Evolutionary conservation across 2,797 vertebrate species (phyloP).

Genomic region (Mus spretus): DNA sequence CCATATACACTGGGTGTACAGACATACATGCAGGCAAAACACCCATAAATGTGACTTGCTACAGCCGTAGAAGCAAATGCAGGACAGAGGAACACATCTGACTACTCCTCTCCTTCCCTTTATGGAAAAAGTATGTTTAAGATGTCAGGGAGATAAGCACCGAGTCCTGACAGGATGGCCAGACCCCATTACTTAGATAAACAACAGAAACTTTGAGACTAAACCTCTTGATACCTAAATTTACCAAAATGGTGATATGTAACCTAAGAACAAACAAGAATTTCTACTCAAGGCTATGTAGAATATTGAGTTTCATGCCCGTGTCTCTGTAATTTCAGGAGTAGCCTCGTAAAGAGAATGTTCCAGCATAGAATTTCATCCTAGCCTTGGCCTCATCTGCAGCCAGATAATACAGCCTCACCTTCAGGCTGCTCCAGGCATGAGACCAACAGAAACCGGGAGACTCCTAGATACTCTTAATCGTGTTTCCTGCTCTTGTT

Average conservation of each 20-base stretch:
- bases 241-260: slow-evolving; percentile 46
- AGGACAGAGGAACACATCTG: background rate
- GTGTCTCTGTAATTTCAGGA: slow-evolving; percentile 74
- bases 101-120: background rate
- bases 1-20: background rate
- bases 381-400: background rate
- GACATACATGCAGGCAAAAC: background rate
- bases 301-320: background rate
- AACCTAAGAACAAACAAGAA: slow-evolving; percentile 68
- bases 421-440: background rate
- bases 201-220: slow-evolving; percentile 63
- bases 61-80: background rate
- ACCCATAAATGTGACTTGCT: background rate
- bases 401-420: slow-evolving; percentile 1
- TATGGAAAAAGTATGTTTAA: slow-evolving; percentile 45
- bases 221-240: slow-evolving; percentile 59
- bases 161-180: background rate
- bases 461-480: slow-evolving; percentile 37
- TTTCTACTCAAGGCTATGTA: slow-evolving; percentile 25
- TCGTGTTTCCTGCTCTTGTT: background rate
- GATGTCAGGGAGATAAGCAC: slow-evolving; percentile 27
- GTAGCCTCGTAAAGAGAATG: slow-evolving; percentile 7
- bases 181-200: slow-evolving; percentile 58
- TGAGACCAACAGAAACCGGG: background rate
- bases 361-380: slow-evolving; percentile 68